A percentile compares a stretch with the other conserved stretches of the same genome.
These are phyloP conservation scores for Metalampra italica DNA, from an alignment of 2,888 invertebrate species.

Conservation along the genomic window DNA sequence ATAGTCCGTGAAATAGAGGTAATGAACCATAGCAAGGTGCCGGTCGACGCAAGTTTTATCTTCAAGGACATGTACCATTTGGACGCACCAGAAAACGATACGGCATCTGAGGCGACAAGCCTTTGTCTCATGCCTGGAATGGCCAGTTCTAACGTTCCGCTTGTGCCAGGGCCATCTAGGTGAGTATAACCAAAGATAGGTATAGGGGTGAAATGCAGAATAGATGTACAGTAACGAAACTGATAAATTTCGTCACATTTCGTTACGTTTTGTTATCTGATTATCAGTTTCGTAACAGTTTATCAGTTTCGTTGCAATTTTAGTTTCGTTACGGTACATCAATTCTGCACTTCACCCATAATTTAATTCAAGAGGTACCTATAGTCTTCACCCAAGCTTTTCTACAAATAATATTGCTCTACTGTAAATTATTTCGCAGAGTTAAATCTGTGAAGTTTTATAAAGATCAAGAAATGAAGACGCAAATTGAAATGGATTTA, in stretches of 20 bases:
- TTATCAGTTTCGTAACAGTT: too few species aligned
- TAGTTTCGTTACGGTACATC: too few species aligned
- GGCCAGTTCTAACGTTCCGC: conserved; percentile 14
- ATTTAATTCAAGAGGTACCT: too few species aligned
- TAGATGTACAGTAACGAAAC: too few species aligned
- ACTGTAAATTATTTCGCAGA: conserved; percentile 29
- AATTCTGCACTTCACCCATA: too few species aligned
- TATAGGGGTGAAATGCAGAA: too few species aligned
- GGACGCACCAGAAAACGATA: conserved; percentile 35
- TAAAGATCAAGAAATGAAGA: conserved; percentile 48
- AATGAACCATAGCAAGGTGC: conserved; percentile 76
- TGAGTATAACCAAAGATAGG: conserved; percentile 15
- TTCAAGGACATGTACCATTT: conserved; percentile 68
- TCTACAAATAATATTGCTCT: background rate
- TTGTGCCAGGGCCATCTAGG: conserved; percentile 42
- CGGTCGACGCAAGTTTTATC: conserved; percentile 74
- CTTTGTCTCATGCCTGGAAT: conserved; percentile 49
- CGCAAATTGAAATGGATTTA: conserved; percentile 57
- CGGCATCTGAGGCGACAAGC: conserved; percentile 55
- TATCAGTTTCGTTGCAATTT: too few species aligned
- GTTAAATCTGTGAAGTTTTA: conserved; percentile 54
- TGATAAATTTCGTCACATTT: too few species aligned
- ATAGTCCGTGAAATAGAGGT: conserved; percentile 74
- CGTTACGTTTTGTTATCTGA: too few species aligned
- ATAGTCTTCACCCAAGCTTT: too few species aligned